These are phyloP conservation scores for Synodontis membranacea DNA, from an alignment of 2,113 vertebrate genomes.

Conservation along the genomic window DNA sequence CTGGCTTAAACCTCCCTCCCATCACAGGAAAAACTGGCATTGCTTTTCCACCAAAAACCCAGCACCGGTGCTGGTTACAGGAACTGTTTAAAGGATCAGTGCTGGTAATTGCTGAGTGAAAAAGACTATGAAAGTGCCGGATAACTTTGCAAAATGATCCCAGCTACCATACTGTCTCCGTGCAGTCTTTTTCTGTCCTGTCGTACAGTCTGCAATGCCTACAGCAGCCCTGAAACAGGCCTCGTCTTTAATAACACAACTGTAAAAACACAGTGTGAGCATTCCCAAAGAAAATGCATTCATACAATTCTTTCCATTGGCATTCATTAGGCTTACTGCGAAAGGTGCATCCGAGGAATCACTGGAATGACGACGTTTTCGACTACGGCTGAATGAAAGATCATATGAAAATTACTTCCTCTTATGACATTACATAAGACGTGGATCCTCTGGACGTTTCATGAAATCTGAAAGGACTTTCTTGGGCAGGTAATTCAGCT, in stretches of 20 bases:
- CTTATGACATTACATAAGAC: not conserved
- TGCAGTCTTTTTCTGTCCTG: not conserved
- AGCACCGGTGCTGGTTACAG: not conserved
- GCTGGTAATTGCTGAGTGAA: too few species aligned
- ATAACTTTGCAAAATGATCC: not conserved
- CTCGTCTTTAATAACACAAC: not conserved
- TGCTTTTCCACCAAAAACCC: not conserved
- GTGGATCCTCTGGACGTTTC: conserved; percentile 19
- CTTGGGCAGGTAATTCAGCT: conserved; percentile 22
- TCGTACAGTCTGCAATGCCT: not conserved
- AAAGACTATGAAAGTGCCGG: not conserved
- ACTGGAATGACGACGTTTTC: conserved; percentile 56
- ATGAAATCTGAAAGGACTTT: conserved; percentile 39
- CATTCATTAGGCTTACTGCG: conserved; percentile 61
- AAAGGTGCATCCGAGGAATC: conserved; percentile 40
- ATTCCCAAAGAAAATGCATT: conserved; percentile 49
- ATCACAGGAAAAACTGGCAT: conserved; percentile 49
- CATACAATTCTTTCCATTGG: conserved; percentile 61
- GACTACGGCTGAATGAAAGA: not conserved
- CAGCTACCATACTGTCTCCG: not conserved
- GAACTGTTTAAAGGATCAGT: not conserved
- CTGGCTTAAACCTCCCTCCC: conserved; percentile 45
- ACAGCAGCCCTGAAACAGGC: not conserved
- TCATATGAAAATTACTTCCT: not conserved
- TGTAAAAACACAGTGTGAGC: not conserved